Conservation (phyloP, 2,113 vertebrate genomes). For the Pelodiscus sinensis region DNA sequence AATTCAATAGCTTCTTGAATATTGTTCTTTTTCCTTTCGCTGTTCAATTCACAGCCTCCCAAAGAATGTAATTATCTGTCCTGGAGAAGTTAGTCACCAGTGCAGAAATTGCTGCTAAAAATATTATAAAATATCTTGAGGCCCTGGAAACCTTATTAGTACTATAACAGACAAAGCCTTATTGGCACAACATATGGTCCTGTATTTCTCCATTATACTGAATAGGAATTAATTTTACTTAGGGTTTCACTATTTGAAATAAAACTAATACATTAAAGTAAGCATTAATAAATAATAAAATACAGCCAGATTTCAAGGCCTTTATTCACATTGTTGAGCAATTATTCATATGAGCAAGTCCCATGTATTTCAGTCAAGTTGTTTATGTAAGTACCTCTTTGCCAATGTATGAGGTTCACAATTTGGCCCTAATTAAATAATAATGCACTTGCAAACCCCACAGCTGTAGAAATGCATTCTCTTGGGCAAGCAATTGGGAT, state of each 20-base stretch:
- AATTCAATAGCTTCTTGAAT: neutral
- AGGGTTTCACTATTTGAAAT: neutral
- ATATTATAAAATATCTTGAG: conserved; percentile 25
- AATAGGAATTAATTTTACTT: conserved; percentile 5
- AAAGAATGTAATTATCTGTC: conserved; percentile 39
- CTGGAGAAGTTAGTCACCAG: conserved; percentile 42
- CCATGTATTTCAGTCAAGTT: neutral
- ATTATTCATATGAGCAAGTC: neutral
- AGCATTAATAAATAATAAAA: conserved; percentile 12
- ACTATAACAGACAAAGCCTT: neutral
- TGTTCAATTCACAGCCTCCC: neutral
- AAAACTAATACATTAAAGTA: neutral
- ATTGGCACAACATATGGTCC: conserved; percentile 24
- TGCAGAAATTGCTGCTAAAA: conserved; percentile 46
- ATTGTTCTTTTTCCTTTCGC: neutral
- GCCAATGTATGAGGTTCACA: neutral
- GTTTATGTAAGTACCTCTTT: neutral
- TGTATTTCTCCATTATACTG: neutral
- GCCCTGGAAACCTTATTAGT: neutral
- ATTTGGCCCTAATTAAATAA: neutral
- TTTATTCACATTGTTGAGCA: neutral
- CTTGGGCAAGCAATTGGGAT: neutral
- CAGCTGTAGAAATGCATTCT: conserved; percentile 1
- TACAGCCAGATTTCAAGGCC: neutral
- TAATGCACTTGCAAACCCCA: neutral